A percentile compares a stretch with the other conserved stretches of the same genome.
These are phyloP conservation scores for Tragelaphus buxtoni DNA, from an alignment of 2,113 vertebrate genomes.

Conservation along the genomic window DNA sequence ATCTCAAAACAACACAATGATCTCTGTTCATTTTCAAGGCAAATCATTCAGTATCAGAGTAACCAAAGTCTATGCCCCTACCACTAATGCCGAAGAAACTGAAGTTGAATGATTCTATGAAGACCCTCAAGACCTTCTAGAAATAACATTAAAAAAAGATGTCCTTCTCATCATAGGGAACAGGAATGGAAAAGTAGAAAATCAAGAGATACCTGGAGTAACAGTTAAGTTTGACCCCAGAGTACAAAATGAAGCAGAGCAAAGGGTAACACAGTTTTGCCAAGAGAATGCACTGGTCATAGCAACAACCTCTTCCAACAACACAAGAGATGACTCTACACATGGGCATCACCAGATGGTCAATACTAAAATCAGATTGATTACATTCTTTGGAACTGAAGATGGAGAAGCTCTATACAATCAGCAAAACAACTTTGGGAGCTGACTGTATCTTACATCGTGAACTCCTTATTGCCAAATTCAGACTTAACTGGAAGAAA, in stretches of 20 bases:
- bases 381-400: neutral
- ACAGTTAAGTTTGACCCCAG: neutral
- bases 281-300: neutral
- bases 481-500: neutral
- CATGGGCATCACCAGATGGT: neutral
- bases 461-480: neutral
- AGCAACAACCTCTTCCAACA: neutral
- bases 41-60: neutral
- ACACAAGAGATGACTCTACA: neutral
- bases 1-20: neutral
- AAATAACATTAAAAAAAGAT: neutral
- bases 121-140: neutral
- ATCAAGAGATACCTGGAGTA: neutral
- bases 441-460: neutral
- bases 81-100: neutral
- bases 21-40: neutral
- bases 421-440: neutral
- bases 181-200: neutral
- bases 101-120: neutral
- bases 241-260: neutral
- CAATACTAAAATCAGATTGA: neutral
- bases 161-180: neutral
- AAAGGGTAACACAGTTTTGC: neutral
- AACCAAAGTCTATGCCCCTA: neutral
- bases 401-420: neutral